A percentile compares a stretch with the other conserved stretches of the same genome.
phyloP scores from a whole-genome alignment of 1,140 invertebrate genomes.

The Teleogryllus occipitalis region DNA sequence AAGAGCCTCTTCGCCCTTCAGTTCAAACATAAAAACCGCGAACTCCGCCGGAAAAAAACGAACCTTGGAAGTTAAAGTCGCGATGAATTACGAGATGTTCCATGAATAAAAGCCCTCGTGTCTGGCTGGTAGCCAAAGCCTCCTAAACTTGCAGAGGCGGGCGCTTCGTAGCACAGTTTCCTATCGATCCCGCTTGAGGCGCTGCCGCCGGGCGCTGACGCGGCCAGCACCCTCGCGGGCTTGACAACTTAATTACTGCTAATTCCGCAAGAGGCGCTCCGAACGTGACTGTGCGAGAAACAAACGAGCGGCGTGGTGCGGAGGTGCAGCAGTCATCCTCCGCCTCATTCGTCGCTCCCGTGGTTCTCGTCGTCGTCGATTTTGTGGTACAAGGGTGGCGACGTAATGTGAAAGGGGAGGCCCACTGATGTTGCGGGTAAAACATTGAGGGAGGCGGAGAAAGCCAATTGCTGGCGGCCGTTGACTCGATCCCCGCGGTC shows the following conservation, averaged over 20 bases:
- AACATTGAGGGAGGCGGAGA: no score
- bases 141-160: background rate
- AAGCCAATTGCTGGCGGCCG: no score
- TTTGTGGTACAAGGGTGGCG: no score
- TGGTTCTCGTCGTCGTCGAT: no score
- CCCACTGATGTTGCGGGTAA: no score
- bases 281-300: background rate
- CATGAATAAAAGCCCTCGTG: background rate
- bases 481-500: no score
- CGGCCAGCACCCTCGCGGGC: background rate
- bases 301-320: background rate
- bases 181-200: background rate
- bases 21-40: no score
- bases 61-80: background rate
- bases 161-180: background rate
- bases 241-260: background rate
- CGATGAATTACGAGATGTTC: background rate
- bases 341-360: no score
- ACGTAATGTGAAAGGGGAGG: no score
- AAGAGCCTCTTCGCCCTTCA: no score
- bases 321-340: no score
- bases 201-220: background rate
- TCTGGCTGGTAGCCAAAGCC: background rate
- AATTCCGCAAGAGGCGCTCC: background rate
- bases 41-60: no score